Conservation (phyloP, 2,888 invertebrate genomes). For the Sympetrum striolatum region DNA sequence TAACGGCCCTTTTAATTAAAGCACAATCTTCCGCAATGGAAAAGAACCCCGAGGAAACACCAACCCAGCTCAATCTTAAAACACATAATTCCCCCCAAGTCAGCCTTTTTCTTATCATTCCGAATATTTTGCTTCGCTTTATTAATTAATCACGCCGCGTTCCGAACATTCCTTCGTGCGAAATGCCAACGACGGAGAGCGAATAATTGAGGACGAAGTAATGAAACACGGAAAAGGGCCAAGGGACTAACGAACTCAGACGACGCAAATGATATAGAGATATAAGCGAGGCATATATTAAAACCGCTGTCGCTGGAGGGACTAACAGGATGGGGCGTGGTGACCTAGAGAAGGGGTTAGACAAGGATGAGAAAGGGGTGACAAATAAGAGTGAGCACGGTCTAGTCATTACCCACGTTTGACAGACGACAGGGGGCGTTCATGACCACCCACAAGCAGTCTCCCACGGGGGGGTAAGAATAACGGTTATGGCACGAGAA, state of each 20-base stretch:
- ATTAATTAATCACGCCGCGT: conserved; percentile 10
- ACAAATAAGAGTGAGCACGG: not conserved
- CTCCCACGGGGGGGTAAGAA: not conserved
- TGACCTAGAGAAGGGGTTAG: not conserved
- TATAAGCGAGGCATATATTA: not conserved
- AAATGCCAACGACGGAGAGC: not conserved
- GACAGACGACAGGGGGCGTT: not conserved
- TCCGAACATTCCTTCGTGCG: not conserved
- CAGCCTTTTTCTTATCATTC: no score
- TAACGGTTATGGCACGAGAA: not conserved
- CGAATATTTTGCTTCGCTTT: not conserved
- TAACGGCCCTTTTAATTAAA: no score
- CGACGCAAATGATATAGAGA: not conserved
- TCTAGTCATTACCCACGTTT: not conserved
- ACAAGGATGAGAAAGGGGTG: not conserved
- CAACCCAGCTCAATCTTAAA: no score
- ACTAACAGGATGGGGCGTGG: not conserved
- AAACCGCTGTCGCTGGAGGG: not conserved
- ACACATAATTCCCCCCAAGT: no score
- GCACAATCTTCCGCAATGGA: no score
- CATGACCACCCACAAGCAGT: not conserved
- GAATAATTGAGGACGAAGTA: not conserved
- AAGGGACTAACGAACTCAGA: not conserved
- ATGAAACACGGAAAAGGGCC: not conserved
- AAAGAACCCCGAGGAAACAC: no score